Percentiles rank a stretch among this genome's conserved stretches.
Evolutionary conservation across 2,888 invertebrate species (phyloP).

Genomic region (Cephus nigrinus): DNA sequence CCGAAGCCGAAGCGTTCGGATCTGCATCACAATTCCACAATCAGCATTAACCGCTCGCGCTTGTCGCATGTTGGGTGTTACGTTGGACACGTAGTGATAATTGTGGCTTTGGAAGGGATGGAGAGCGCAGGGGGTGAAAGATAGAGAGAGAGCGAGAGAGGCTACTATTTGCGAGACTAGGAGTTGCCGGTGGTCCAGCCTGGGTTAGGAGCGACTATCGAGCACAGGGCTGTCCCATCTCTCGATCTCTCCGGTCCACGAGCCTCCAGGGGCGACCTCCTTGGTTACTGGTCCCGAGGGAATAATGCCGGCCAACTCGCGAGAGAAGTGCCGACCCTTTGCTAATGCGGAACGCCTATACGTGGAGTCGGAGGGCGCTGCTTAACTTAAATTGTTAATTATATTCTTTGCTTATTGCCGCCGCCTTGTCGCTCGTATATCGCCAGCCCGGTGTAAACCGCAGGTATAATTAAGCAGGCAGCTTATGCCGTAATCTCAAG

Average conservation of each 20-base stretch:
- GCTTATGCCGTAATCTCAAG: conserved; percentile 11
- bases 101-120: conserved; percentile 42
- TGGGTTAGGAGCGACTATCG: neutral
- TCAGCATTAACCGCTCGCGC: conserved; percentile 50
- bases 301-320: neutral
- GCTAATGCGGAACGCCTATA: neutral
- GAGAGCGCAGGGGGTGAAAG: conserved; percentile 38
- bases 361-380: neutral
- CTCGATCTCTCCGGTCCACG: neutral
- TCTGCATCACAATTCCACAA: conserved; percentile 57
- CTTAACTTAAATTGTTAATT: neutral
- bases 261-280: neutral
- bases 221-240: neutral
- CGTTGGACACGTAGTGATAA: conserved; percentile 46
- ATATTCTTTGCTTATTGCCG: neutral
- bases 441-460: conserved; percentile 3
- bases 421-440: neutral
- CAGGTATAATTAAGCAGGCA: conserved; percentile 11
- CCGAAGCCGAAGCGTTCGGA: conserved; percentile 30
- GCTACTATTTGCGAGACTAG: neutral
- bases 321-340: neutral
- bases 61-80: conserved; percentile 27
- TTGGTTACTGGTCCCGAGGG: neutral
- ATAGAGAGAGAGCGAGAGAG: conserved; percentile 30
- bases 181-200: neutral